phyloP scores from a whole-genome alignment of 2,113 vertebrate species.

The Geococcyx californianus region DNA sequence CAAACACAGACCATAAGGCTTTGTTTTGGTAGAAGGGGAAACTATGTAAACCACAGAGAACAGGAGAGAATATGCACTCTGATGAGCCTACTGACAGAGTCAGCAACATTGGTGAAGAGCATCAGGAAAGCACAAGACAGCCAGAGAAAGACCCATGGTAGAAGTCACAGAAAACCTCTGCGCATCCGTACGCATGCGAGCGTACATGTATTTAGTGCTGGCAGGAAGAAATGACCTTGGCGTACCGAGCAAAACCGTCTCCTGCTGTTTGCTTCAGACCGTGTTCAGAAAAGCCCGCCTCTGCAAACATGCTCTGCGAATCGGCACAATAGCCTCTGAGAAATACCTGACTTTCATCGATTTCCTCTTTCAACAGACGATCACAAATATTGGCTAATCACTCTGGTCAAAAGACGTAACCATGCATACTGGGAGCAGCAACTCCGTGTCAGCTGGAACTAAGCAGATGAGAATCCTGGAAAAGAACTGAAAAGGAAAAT shows the following conservation, averaged over 20 bases:
- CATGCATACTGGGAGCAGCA: rapidly evolving
- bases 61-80: rapidly evolving
- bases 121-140: background rate
- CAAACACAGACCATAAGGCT: background rate
- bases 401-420: background rate
- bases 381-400: background rate
- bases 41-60: background rate
- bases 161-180: background rate
- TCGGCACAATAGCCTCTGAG: background rate
- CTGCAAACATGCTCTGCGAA: background rate
- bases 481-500: background rate
- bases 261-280: background rate
- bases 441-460: background rate
- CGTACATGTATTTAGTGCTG: rapidly evolving
- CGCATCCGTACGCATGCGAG: rapidly evolving
- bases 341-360: background rate
- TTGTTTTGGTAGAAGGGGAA: background rate
- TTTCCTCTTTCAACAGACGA: background rate
- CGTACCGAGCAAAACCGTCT: background rate
- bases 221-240: background rate
- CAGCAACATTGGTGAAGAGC: background rate
- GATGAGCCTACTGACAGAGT: background rate
- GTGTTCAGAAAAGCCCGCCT: rapidly evolving
- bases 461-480: background rate
- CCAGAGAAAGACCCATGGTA: background rate